Conservation (phyloP, 2,113 vertebrate species). For the Upupa epops region DNA sequence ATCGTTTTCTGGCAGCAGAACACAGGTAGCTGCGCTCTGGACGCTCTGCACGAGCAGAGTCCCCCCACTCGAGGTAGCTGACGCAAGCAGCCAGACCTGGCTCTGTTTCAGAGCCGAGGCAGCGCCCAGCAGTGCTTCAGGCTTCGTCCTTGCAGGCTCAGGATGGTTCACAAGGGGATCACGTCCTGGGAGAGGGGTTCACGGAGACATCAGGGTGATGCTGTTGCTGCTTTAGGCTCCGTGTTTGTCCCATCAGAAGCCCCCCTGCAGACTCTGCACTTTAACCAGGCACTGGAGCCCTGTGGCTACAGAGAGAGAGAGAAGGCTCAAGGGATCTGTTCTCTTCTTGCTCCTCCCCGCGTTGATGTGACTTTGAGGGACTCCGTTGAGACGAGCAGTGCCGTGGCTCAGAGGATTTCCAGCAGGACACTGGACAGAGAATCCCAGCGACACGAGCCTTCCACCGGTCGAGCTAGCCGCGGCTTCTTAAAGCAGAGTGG, state of each 20-base stretch:
- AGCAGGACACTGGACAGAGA: neutral
- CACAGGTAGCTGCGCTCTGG: neutral
- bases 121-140: neutral
- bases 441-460: neutral
- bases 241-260: conserved; percentile 14
- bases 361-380: neutral
- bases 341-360: neutral
- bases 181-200: neutral
- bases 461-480: neutral
- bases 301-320: neutral
- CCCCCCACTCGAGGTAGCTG: neutral
- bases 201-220: neutral
- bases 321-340: neutral
- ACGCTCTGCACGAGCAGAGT: neutral
- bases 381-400: neutral
- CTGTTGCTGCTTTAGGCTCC: neutral
- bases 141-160: neutral
- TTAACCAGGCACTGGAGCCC: neutral
- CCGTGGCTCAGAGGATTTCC: neutral
- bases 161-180: neutral
- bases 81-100: no score
- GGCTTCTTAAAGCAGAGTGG: neutral
- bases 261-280: neutral
- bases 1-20: neutral
- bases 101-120: no score